Evolutionary conservation across 2,797 vertebrate genomes (phyloP), one percentile per base, ranked within the genome.

Genomic region (Yasuhikotakia modesta): DNA sequence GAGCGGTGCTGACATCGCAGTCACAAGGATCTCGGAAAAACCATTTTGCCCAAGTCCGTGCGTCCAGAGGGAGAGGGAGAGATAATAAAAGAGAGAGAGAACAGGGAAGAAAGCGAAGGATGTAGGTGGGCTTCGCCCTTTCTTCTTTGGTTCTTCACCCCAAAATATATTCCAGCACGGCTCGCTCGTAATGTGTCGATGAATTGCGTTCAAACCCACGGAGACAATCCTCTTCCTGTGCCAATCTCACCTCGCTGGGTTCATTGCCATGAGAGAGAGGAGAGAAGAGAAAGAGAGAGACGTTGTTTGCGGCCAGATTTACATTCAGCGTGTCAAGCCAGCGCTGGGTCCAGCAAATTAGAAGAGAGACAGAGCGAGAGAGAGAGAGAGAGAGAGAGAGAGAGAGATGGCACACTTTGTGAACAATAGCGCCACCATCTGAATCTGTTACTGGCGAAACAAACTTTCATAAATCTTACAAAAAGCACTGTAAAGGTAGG

Each of bases 151-250:
- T 72, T 74, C 61, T 69, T 71, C 79, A 78, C 76, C 82, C 85
- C 83, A 75, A 65, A 65, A 32, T 71, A 87, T 85, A 88, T 84
- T 85, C 73, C 72, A 76, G 79, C 70, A 85, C 85, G 87, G 89
- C 90, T 91, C 87, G 91, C 90, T 91, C 91, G 91, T 89, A 90
- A 87, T 87, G 60, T 90, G 87, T 87, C 89, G 86, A 87, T 79
- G 78, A 87, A 85, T 88, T 85, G 86, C 78, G 88, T 78, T 80
- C 72, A 27, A 55, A 67, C 8, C 57, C 21, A 19, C 79, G 80
- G 65, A 85, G 80, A 81, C 80, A 81, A 79, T 79, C 80, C 76
- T 76, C 72, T 79, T 64, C 57, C 60, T 81, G 81, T 86, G 85
- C 63, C 82, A 81, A 80, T 74, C 84, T 68, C 73, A 58, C 64